Percentiles rank a stretch among this genome's conserved stretches.
phyloP scores from a whole-genome alignment of 1,140 invertebrate genomes.

The Dolichoris vasculosae region DNA sequence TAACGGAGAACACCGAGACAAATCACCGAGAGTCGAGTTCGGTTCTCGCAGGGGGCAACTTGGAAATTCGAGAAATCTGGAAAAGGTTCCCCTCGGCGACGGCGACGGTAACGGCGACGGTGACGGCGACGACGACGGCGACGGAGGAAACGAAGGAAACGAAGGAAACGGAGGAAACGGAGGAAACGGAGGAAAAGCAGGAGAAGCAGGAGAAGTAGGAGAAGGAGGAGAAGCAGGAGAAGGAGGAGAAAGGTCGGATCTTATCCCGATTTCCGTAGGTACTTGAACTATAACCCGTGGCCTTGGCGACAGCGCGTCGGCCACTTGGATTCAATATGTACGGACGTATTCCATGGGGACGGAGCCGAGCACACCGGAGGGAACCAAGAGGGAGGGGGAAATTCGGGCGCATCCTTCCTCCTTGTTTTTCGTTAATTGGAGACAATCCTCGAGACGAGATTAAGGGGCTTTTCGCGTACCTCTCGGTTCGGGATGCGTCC shows the following conservation, averaged over 20 bases:
- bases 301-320: background rate
- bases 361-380: background rate
- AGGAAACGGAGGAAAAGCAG: background rate
- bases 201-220: too few relatives aligned
- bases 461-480: slow-evolving; percentile 2
- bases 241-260: background rate
- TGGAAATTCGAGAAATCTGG: background rate
- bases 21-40: too few relatives aligned
- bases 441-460: background rate
- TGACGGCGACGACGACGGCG: too few relatives aligned
- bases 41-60: too few relatives aligned
- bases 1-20: too few relatives aligned
- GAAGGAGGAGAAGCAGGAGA: background rate
- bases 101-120: too few relatives aligned
- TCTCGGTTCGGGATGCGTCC: too few relatives aligned
- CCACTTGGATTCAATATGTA: background rate
- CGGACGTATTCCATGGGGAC: background rate
- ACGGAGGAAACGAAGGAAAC: too few relatives aligned
- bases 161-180: too few relatives aligned
- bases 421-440: slow-evolving; percentile 12
- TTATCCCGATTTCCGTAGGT: background rate
- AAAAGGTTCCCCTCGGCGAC: too few relatives aligned
- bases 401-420: too few relatives aligned
- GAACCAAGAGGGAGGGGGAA: background rate
- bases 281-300: background rate